Evolutionary conservation across 30 jellyfish, hydroid and myxozoan species (phyloP).

Genomic region (Pseudorhiza aurosa): DNA sequence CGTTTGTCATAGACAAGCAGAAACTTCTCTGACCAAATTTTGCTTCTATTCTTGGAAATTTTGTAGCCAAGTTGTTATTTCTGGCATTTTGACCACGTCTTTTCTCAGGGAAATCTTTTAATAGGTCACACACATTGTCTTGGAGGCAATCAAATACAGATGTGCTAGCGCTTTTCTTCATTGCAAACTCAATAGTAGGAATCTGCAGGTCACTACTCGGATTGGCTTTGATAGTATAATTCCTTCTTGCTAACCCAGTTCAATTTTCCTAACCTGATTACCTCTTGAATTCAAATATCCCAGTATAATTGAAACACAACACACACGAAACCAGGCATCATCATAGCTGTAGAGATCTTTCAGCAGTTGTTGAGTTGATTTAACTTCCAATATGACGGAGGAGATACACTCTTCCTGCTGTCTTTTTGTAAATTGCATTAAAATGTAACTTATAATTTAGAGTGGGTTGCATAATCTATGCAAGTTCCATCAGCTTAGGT

Average conservation of each 20-base stretch:
- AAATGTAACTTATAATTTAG: not conserved
- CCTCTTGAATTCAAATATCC: conserved; percentile 38
- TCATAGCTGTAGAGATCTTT: conserved; percentile 23
- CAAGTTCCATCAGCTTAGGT: conserved; percentile 8
- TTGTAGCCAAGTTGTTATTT: no score
- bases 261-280: conserved; percentile 14
- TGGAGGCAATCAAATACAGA: no score
- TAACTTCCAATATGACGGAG: conserved; percentile 43
- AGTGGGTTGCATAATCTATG: conserved; percentile 5
- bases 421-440: conserved; percentile 15
- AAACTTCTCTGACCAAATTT: no score
- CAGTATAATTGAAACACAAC: conserved; percentile 32
- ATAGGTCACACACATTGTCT: conserved; percentile 24
- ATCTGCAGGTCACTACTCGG: conserved; percentile 30
- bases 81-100: no score
- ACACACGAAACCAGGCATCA: conserved; percentile 33
- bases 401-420: conserved; percentile 32
- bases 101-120: no score
- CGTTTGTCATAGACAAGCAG: no score
- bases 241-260: conserved; percentile 37
- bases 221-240: conserved; percentile 21
- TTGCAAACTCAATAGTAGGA: conserved; percentile 38
- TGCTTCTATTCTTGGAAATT: no score
- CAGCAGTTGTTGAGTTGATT: conserved; percentile 20
- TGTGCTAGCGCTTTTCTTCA: no score